Percentiles rank a stretch among this genome's conserved stretches.
phyloP scores from a whole-genome alignment of 2,113 vertebrate species.

The Phylloscopus trochilus region DNA sequence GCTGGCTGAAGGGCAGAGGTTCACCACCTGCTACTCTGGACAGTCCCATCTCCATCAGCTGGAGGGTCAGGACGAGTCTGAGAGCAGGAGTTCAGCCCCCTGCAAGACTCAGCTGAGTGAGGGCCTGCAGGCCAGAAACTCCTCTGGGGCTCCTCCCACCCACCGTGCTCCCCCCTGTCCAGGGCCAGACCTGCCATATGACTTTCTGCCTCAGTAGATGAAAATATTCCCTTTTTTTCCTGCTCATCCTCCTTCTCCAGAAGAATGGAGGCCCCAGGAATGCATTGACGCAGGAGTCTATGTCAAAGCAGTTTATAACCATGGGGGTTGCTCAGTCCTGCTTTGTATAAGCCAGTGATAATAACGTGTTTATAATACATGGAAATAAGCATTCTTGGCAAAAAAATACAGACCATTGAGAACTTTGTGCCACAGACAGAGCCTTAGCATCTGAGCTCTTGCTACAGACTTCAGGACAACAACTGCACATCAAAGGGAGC shows the following conservation, averaged over 20 bases:
- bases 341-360: background rate
- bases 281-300: background rate
- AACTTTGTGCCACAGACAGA: background rate
- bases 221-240: background rate
- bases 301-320: slow-evolving; percentile 14
- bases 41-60: background rate
- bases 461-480: background rate
- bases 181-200: background rate
- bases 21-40: rapidly evolving
- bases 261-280: background rate
- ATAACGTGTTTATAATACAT: background rate
- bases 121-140: background rate
- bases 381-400: background rate
- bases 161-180: background rate
- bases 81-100: background rate
- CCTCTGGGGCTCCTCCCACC: rapidly evolving
- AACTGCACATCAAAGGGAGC: background rate
- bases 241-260: background rate
- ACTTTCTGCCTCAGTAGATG: background rate
- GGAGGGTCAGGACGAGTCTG: background rate
- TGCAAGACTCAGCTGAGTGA: rapidly evolving
- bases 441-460: background rate
- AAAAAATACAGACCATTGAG: background rate
- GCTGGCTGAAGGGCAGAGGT: background rate
- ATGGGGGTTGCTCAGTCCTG: background rate